Evolutionary conservation across 53 echinoderm and acorn worm genomes (phyloP), one percentile per base, ranked within the genome.

Genomic region (Holothuria leucospilota): DNA sequence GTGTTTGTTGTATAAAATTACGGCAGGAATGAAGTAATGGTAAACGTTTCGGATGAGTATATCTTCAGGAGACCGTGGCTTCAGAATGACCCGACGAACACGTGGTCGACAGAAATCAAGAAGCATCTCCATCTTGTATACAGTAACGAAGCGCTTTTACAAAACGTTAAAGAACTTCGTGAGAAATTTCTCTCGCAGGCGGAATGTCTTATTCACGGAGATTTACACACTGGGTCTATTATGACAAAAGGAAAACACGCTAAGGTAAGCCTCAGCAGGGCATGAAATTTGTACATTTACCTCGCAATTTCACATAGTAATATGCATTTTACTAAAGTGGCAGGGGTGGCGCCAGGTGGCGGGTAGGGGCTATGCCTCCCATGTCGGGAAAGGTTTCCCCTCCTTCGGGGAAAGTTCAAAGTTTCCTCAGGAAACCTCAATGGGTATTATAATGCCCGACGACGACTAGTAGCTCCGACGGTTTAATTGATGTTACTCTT

Each of bases 151-250:
- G 58, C 23, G 6, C 29, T 93, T 8, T 81, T 89, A 0, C 46
- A 63, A 63, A 84, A 85, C 14, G 86, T 85, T 1, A 59, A 5
- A 20, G 86, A 82, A 16, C 87, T 95, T 56, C 79, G 82, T 27
- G 14, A 39, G 14, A 89, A 87, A 52, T 95, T 93, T 63, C 63
- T 69, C 24, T 56, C 80, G 23, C 70, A 81, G 56, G 89, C 85
- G 68, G 91, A 95, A 2, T 95, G 95, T 59, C 85, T 95, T 20
- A 24, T 87, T n/a, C 95, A 95, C 71, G 95, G 95, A 20, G 95
- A 95, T 81, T 66, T 95, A n/a, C 95, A 95, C 58, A 89, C 89
- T 40, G 93, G 95, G 18, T 95, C 95, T 14, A 64, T 93, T 20
- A 95, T 95, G 95, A 78, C 90, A 29, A 80, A 91, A 28, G 85